Base-by-base conservation (phyloP, 2,113 vertebrate species). In the Ctenomys sociabilis region DNA sequence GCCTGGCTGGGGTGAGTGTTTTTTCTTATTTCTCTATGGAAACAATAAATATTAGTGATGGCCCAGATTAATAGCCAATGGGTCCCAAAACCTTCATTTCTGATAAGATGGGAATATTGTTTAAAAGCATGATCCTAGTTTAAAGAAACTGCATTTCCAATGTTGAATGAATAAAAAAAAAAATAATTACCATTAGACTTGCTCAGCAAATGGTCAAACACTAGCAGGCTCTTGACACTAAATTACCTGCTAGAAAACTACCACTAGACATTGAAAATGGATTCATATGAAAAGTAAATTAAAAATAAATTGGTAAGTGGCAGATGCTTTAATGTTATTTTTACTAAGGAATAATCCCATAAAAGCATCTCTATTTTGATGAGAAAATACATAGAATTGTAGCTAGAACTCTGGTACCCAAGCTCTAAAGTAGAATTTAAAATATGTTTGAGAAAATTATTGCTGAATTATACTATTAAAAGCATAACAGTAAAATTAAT, bases 161-260 rank as follows among this genome's bases (percentile, higher is more conserved):
- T 63, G 40, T 82, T 87, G 75, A 96, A 57, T 73, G n/a, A 96
- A 91, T 93, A 88, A 37, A 83, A 87, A 88, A 37, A 83, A 87
- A 88, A 89, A 52, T 54, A 95, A 94, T 92, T 93, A 13, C 24
- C 54, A 93, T 96, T 95, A 0, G 8, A 37, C 7, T 75, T 37
- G 37, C 8, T 52, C 37, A 94, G 43, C 89, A 73, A 73, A 96
- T 78, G 16, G 89, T 90, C 14, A 96, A 97, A 97, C 85, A 91
- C 0, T 63, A 35, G 2, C 10, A 77, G 9, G 10, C 54, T 95
- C 90, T 61, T 85, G 88, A 89, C 77, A 94, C 63, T 8, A 17
- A 88, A 75, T 96, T 97, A 96, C 59, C 57, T 68, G 45, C 52
- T 88, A 89, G 94, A 94, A 98, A 87, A 68, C 45, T 87, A 93